These are phyloP conservation scores for Uromys caudimaculatus DNA, from an alignment of 2,797 vertebrate species.

Conservation along the genomic window DNA sequence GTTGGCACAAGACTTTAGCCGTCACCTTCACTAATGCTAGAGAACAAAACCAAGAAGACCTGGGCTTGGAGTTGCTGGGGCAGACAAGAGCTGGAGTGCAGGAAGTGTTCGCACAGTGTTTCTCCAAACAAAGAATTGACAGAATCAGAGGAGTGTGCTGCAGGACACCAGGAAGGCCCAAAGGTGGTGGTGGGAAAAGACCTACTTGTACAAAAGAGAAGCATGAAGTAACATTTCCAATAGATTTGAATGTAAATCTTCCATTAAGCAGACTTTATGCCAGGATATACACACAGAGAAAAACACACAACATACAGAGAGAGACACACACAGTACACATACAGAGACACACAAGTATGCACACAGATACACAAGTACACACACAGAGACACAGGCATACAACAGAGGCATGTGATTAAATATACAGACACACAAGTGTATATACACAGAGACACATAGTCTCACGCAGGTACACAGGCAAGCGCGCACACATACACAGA, in stretches of 20 bases:
- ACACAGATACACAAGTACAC: not conserved
- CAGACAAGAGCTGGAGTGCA: not conserved
- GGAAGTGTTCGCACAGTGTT: not conserved
- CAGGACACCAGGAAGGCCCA: not conserved
- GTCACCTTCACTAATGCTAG: not conserved
- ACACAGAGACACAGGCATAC: not conserved
- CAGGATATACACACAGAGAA: not conserved
- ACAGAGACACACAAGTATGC: not conserved
- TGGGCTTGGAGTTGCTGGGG: not conserved
- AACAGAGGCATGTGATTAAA: not conserved
- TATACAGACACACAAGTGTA: not conserved
- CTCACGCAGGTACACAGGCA: not conserved
- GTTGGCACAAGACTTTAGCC: not conserved
- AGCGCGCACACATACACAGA: fast-evolving
- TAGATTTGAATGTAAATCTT: not conserved
- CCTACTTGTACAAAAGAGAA: not conserved
- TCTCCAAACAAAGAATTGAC: not conserved
- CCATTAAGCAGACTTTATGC: not conserved
- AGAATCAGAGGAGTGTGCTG: too few relatives aligned
- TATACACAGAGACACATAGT: not conserved
- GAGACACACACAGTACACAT: not conserved
- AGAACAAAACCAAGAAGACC: not conserved
- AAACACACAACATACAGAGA: not conserved
- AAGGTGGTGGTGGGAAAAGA: not conserved
- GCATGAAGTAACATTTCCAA: not conserved